Percentiles rank a stretch among this genome's conserved stretches.
Evolutionary conservation across 53 echinoderm and acorn worm species (phyloP).

Genomic region (Astropecten irregularis): DNA sequence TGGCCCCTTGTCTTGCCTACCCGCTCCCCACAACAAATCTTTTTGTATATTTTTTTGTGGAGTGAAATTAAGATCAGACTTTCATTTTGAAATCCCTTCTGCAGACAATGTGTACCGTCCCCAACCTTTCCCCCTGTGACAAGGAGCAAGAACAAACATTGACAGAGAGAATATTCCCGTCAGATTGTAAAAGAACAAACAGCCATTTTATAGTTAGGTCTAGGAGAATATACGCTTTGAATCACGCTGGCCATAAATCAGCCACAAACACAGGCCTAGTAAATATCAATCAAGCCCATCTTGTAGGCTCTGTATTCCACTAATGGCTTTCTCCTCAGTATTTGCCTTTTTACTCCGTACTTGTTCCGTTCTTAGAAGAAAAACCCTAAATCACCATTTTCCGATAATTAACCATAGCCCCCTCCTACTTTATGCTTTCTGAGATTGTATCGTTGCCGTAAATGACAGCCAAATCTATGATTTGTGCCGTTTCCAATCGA

Average conservation of each 20-base stretch:
- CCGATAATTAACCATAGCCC: constrained; percentile 1
- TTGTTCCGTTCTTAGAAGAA: neutral
- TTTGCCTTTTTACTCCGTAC: neutral
- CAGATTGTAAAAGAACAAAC: neutral
- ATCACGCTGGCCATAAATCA: neutral
- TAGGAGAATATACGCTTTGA: neutral
- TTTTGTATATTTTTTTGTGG: no score
- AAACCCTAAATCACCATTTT: constrained; percentile 14
- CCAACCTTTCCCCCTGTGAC: no score
- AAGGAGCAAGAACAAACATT: no score
- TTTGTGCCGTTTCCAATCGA: neutral
- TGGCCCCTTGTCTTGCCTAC: no score
- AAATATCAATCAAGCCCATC: constrained; percentile 1
- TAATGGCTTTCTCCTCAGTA: constrained; percentile 6
- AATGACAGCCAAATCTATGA: constrained; percentile 9
- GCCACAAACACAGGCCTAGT: neutral
- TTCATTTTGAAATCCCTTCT: no score
- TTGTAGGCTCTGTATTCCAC: neutral
- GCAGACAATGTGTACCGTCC: no score
- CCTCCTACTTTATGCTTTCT: neutral
- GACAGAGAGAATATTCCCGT: no score
- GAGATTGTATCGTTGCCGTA: neutral
- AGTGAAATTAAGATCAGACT: no score
- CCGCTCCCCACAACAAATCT: no score
- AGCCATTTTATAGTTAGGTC: constrained; percentile 20